Percentiles rank a stretch among this genome's conserved stretches.
Evolutionary conservation across 2,888 invertebrate species (phyloP).

Genomic region (Agrochola circellaris): DNA sequence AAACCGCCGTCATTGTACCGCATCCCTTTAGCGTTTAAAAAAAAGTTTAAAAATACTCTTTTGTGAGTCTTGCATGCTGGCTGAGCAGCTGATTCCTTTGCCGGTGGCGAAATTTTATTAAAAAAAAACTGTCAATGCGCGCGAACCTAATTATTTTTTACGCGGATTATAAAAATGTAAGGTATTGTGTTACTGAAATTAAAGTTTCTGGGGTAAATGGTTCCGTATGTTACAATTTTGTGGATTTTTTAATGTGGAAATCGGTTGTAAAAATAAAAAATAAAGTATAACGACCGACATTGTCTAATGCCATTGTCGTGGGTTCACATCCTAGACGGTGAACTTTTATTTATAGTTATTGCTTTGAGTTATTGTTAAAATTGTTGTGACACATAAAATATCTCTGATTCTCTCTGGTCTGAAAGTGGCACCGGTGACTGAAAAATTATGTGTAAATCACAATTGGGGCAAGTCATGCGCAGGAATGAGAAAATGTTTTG

Average conservation of each 20-base stretch:
- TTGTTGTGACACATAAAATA: too few relatives aligned
- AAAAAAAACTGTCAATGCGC: constrained; percentile 72
- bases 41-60: constrained; percentile 68
- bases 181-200: constrained; percentile 47
- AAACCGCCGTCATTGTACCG: constrained; percentile 58
- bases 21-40: constrained; percentile 72
- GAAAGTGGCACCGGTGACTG: too few relatives aligned
- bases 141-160: constrained; percentile 68
- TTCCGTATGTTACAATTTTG: constrained; percentile 43
- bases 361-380: too few relatives aligned
- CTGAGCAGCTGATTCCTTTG: constrained; percentile 74
- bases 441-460: too few relatives aligned
- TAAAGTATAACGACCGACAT: too few relatives aligned
- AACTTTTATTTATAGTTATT: too few relatives aligned
- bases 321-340: too few relatives aligned
- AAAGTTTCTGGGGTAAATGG: constrained; percentile 1
- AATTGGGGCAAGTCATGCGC: too few relatives aligned
- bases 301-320: too few relatives aligned
- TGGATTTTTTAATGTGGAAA: not conserved
- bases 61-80: constrained; percentile 68
- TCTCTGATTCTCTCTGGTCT: too few relatives aligned
- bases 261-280: too few relatives aligned
- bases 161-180: constrained; percentile 57
- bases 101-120: constrained; percentile 68
- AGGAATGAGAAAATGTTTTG: too few relatives aligned